phyloP scores from a whole-genome alignment of 2,113 vertebrate species.

The Paedocypris sp. region DNA sequence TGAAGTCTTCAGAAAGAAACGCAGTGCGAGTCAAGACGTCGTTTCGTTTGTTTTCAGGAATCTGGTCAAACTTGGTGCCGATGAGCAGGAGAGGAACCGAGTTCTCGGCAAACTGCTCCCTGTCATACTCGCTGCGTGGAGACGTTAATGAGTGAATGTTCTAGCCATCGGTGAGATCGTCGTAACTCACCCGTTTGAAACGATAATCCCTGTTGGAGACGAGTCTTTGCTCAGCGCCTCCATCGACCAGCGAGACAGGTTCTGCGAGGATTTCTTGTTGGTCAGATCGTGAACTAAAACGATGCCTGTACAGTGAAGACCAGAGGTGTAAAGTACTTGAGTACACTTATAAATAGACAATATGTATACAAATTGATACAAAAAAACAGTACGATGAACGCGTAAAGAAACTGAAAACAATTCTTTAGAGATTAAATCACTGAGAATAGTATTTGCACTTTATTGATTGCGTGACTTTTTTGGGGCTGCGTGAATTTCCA shows the following conservation, averaged over 20 bases:
- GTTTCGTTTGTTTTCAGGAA: constrained; percentile 82
- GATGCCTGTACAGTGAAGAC: constrained; percentile 86
- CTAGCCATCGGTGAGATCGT: background rate
- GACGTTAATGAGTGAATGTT: background rate
- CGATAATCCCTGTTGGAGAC: constrained; percentile 82
- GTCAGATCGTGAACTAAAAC: constrained; percentile 96
- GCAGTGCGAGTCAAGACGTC: constrained; percentile 88
- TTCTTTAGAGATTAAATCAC: too few species aligned
- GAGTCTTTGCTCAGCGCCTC: constrained; percentile 88
- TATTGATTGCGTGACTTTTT: too few species aligned
- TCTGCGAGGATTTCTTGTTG: constrained; percentile 98
- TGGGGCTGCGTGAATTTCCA: too few species aligned
- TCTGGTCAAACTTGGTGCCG: constrained; percentile 95
- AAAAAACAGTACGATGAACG: background rate
- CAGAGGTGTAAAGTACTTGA: too few species aligned
- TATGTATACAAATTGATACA: too few species aligned
- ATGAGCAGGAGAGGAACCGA: constrained; percentile 87
- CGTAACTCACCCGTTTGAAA: constrained; percentile 78
- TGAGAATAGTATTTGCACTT: too few species aligned
- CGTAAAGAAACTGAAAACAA: too few species aligned
- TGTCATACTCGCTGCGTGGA: constrained; percentile 79
- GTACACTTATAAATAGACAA: too few species aligned
- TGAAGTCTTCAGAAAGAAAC: constrained; percentile 95
- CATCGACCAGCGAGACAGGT: constrained; percentile 88
- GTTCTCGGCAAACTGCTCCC: constrained; percentile 92